These are phyloP conservation scores for Myzus persicae DNA, from an alignment of 1,140 invertebrate species.

Conservation along the genomic window DNA sequence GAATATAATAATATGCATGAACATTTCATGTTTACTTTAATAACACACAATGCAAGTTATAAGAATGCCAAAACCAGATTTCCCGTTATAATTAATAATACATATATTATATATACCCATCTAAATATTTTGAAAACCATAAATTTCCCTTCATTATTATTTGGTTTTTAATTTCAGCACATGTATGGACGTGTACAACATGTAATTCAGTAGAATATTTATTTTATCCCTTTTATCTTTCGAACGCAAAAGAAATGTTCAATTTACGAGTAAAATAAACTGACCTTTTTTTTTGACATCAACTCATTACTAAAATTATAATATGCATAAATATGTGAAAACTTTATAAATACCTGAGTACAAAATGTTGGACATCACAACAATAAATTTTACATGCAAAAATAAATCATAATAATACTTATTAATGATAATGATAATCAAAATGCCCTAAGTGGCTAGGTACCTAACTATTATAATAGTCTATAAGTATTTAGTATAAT, in stretches of 20 bases:
- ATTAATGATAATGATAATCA: neutral
- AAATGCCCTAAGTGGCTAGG: neutral
- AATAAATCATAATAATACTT: neutral
- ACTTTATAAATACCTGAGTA: neutral
- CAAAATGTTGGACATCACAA: neutral
- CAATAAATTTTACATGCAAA: neutral
- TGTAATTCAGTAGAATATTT: neutral
- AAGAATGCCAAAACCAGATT: neutral
- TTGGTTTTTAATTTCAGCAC: neutral
- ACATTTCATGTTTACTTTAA: constrained; percentile 7
- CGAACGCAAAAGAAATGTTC: neutral
- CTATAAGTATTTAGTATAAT: neutral
- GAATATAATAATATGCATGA: neutral
- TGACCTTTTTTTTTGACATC: neutral
- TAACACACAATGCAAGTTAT: neutral
- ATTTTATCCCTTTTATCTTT: neutral
- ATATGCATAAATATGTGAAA: neutral
- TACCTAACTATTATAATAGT: too few species aligned
- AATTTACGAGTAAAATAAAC: neutral
- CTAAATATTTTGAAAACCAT: constrained; percentile 18
- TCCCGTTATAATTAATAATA: neutral
- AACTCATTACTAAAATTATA: neutral
- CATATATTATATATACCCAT: neutral
- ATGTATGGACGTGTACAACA: neutral
- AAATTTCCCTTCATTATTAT: neutral